phyloP scores from a whole-genome alignment of 2,113 vertebrate species.

The Rafetus swinhoei region DNA sequence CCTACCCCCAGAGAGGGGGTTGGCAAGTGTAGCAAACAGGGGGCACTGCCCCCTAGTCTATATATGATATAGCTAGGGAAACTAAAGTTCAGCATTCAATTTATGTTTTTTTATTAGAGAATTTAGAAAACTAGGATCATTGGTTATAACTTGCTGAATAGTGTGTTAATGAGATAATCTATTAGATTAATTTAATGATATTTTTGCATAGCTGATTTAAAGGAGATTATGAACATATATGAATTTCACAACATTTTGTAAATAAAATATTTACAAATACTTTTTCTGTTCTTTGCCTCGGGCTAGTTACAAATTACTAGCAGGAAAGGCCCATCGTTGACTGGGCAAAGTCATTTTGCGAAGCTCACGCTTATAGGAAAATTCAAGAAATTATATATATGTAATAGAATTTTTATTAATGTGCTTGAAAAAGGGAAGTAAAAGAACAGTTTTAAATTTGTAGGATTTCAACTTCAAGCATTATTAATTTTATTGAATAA shows the following conservation, averaged over 20 bases:
- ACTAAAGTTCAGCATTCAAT: background rate
- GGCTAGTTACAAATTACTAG: background rate
- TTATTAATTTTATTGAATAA: too few species aligned
- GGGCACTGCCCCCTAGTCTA: too few species aligned
- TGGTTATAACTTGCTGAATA: background rate
- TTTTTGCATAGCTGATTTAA: background rate
- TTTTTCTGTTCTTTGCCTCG: background rate
- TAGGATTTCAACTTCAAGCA: too few species aligned
- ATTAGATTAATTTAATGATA: background rate
- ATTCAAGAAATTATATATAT: too few species aligned
- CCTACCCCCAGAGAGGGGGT: too few species aligned
- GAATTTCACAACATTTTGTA: background rate
- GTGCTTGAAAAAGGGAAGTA: too few species aligned
- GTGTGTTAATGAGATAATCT: background rate
- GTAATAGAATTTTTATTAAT: too few species aligned
- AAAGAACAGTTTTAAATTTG: too few species aligned
- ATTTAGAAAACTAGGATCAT: background rate
- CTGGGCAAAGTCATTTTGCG: too few species aligned
- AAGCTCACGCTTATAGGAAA: too few species aligned
- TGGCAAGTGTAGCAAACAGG: too few species aligned
- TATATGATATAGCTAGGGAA: background rate
- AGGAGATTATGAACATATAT: background rate
- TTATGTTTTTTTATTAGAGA: background rate
- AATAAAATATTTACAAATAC: constrained; percentile 1
- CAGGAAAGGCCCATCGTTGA: too few species aligned